These are phyloP conservation scores for Mnemiopsis leidyi DNA, from an alignment of 37 sponge, comb jelly and placozoan species.

Conservation along the genomic window DNA sequence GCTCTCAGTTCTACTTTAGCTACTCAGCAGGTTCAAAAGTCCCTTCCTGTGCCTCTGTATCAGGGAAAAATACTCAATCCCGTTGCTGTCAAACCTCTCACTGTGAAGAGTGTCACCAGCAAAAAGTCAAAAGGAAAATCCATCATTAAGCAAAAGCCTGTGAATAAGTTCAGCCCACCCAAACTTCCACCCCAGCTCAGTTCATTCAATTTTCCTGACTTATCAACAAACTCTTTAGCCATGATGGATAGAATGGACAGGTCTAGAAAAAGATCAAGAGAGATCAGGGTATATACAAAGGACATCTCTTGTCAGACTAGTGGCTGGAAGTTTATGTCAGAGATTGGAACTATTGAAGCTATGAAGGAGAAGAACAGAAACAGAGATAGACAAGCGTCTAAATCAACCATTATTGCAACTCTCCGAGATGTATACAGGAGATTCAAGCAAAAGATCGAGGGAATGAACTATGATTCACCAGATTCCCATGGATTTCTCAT, in stretches of 20 bases:
- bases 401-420: conserved; percentile 18
- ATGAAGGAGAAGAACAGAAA: neutral
- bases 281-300: neutral
- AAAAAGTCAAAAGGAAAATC: neutral
- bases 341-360: conserved; percentile 47
- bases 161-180: neutral
- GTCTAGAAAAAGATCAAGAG: neutral
- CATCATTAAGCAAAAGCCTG: neutral
- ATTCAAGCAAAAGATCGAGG: conserved; percentile 8
- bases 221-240: neutral
- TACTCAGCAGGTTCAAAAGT: neutral
- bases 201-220: neutral
- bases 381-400: conserved; percentile 34
- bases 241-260: neutral
- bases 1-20: neutral
- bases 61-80: neutral
- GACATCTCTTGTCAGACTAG: conserved; percentile 34
- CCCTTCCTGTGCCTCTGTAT: neutral
- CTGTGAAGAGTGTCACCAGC: conserved; percentile 29
- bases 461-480: neutral
- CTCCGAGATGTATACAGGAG: neutral
- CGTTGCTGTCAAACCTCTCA: neutral
- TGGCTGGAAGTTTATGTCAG: conserved; percentile 65
- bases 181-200: neutral
- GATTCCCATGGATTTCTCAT: neutral